These are phyloP conservation scores for Aphidius ervi DNA, from an alignment of 1,140 invertebrate genomes.

Conservation along the genomic window DNA sequence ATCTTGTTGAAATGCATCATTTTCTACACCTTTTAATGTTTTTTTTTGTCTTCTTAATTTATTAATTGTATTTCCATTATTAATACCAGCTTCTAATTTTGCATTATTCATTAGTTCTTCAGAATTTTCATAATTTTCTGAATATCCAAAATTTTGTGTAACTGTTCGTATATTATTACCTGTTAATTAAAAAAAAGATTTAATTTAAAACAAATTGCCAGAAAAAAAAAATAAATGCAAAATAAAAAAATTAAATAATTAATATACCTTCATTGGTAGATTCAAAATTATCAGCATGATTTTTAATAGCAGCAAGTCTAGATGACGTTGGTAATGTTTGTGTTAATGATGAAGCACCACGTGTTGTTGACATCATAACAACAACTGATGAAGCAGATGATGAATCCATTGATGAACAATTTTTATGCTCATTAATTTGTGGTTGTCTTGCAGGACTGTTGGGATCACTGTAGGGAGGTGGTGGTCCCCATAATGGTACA, in stretches of 20 bases:
- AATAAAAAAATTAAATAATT: slow-evolving; percentile 10
- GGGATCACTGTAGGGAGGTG: slow-evolving; percentile 70
- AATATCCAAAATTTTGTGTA: slow-evolving; percentile 34
- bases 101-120: slow-evolving; percentile 45
- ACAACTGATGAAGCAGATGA: not conserved
- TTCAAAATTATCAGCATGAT: slow-evolving; percentile 43
- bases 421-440: slow-evolving; percentile 38
- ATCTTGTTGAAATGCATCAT: slow-evolving; percentile 59
- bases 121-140: slow-evolving; percentile 49
- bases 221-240: not conserved
- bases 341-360: slow-evolving; percentile 2
- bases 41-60: slow-evolving; percentile 40
- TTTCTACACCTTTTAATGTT: slow-evolving; percentile 57
- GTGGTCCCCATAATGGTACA: slow-evolving; percentile 66
- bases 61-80: slow-evolving; percentile 38
- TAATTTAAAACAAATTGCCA: not conserved
- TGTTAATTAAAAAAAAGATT: slow-evolving; percentile 18
- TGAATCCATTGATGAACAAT: slow-evolving; percentile 12
- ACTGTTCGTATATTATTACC: slow-evolving; percentile 38
- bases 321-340: slow-evolving; percentile 16
- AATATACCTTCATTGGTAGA: slow-evolving; percentile 20
- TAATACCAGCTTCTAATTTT: slow-evolving; percentile 16
- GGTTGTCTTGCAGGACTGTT: slow-evolving; percentile 60
- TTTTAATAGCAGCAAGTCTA: slow-evolving; percentile 40
- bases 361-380: slow-evolving; percentile 11